phyloP scores from a whole-genome alignment of 2,888 invertebrate species.

The Linyphia triangularis region DNA sequence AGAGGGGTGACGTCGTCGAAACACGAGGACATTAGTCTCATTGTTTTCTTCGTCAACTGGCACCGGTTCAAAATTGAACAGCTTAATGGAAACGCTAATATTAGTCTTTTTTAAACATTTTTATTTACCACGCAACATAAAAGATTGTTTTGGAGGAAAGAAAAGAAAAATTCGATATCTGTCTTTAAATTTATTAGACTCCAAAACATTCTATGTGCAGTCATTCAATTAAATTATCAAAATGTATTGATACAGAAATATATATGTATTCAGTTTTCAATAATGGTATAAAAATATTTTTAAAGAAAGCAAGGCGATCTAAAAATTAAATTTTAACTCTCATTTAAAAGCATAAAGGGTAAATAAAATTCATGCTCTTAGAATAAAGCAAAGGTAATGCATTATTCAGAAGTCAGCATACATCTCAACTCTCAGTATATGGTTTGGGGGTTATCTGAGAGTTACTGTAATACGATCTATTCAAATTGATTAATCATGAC shows the following conservation, averaged over 20 bases:
- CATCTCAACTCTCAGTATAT: background rate
- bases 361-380: too few relatives aligned
- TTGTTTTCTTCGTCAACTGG: conserved; percentile 13
- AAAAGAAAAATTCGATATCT: too few relatives aligned
- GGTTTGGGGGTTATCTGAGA: background rate
- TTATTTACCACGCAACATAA: background rate
- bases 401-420: background rate
- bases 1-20: conserved; percentile 36
- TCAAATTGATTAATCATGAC: conserved; percentile 49
- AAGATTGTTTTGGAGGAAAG: background rate
- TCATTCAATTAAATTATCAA: background rate
- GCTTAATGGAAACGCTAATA: background rate
- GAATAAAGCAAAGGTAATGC: background rate
- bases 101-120: background rate
- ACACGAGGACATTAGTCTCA: conserved; percentile 36
- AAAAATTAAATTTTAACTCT: too few relatives aligned
- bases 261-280: background rate
- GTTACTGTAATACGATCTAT: conserved; percentile 18
- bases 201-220: background rate
- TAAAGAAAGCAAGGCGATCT: too few relatives aligned
- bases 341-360: too few relatives aligned
- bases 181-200: background rate
- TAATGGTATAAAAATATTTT: background rate
- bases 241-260: background rate
- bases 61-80: conserved; percentile 10